phyloP scores from a whole-genome alignment of 2,113 vertebrate genomes.

The Halichoerus grypus region DNA sequence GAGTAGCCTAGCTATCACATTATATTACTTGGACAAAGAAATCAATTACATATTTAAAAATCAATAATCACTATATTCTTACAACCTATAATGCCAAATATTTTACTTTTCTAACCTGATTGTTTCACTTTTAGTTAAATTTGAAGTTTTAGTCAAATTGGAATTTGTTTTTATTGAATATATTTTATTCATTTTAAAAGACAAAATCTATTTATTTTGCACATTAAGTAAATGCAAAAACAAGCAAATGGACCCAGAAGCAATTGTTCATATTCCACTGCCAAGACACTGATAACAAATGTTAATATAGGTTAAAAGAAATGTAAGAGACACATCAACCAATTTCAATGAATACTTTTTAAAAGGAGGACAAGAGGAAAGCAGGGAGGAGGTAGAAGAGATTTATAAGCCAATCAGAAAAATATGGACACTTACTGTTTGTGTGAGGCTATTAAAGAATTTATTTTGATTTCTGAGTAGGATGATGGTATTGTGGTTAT shows the following conservation, averaged over 20 bases:
- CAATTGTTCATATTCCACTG: neutral
- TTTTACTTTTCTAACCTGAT: neutral
- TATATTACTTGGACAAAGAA: neutral
- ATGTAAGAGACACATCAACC: neutral
- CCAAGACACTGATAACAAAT: neutral
- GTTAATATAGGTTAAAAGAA: neutral
- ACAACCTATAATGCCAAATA: neutral
- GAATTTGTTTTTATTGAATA: slow-evolving; percentile 22
- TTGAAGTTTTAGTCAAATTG: neutral
- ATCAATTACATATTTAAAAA: neutral
- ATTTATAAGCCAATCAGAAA: neutral
- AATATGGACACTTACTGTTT: neutral
- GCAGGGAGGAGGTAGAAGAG: fast-evolving
- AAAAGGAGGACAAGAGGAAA: neutral
- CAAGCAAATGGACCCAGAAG: neutral
- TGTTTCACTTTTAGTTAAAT: neutral
- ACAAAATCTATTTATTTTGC: slow-evolving; percentile 40
- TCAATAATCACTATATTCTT: neutral
- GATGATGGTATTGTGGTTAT: neutral
- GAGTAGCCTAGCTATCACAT: neutral
- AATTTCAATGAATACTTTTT: neutral
- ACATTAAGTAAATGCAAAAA: neutral
- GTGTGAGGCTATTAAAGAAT: neutral
- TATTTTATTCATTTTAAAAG: slow-evolving; percentile 16
- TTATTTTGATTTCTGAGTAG: neutral